Conservation (phyloP, 2,797 vertebrate species). For the Pipistrellus kuhlii region DNA sequence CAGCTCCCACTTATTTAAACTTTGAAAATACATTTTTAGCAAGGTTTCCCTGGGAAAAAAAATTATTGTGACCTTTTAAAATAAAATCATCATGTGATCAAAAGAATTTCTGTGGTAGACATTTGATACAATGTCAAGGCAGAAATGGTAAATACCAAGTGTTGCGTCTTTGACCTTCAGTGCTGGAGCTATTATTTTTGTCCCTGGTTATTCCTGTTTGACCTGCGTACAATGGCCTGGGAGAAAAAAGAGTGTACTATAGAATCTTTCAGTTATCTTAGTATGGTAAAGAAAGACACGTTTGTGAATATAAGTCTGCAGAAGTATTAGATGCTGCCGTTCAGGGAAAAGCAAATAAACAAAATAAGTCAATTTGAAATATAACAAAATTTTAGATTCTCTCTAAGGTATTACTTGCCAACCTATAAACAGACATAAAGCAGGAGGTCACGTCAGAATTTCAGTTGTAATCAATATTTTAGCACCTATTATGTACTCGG, state of each 20-base stretch:
- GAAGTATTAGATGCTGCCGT: background rate
- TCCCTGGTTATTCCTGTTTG: background rate
- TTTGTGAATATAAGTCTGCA: background rate
- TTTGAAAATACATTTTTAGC: conserved; percentile 18
- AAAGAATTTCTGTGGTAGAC: conserved; percentile 32
- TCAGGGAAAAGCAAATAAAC: conserved; percentile 30
- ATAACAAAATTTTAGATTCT: background rate
- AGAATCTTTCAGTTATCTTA: background rate
- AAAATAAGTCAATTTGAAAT: conserved; percentile 14
- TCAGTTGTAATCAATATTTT: conserved; percentile 22
- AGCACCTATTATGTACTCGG: background rate
- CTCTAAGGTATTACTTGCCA: background rate
- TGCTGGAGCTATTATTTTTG: background rate
- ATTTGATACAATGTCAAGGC: background rate
- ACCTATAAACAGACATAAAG: background rate
- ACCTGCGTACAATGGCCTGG: background rate
- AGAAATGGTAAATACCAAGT: conserved; percentile 29
- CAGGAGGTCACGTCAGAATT: background rate
- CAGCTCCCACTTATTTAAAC: background rate
- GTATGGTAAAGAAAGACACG: background rate
- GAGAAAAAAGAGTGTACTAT: background rate
- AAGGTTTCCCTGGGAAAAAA: background rate
- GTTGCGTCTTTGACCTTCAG: background rate
- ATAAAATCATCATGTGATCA: conserved; percentile 42
- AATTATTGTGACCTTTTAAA: conserved; percentile 40